Evolutionary conservation across 2,888 invertebrate species (phyloP).

Genomic region (Brachypalpus laphriformis): DNA sequence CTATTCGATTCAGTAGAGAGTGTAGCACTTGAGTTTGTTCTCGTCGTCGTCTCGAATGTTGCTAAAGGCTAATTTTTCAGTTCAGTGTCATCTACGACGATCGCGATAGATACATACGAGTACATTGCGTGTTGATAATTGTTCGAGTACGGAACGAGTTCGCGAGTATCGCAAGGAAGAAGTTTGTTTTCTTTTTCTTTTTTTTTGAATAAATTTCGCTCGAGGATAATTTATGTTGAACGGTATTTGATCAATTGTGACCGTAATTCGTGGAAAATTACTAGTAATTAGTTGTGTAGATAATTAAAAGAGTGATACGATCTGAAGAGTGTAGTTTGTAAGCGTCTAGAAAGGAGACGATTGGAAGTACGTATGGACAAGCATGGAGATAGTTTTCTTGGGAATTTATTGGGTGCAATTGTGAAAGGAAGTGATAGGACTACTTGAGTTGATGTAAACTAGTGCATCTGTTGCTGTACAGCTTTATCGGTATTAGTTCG

Average conservation of each 20-base stretch:
- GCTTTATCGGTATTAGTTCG: no score
- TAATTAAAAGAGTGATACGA: constrained; percentile 16
- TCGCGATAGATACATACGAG: constrained; percentile 38
- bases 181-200: not conserved
- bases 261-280: constrained; percentile 62
- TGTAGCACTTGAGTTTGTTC: constrained; percentile 37
- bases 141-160: constrained; percentile 52
- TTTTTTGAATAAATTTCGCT: constrained; percentile 39
- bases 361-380: constrained; percentile 22
- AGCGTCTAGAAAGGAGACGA: constrained; percentile 11
- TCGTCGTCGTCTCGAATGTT: constrained; percentile 21
- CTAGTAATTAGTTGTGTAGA: constrained; percentile 53
- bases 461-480: no score
- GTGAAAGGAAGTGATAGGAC: not conserved
- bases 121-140: constrained; percentile 71
- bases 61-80: constrained; percentile 43
- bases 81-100: constrained; percentile 58
- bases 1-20: constrained; percentile 49
- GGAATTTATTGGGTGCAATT: constrained; percentile 44
- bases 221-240: constrained; percentile 61
- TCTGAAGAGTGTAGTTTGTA: constrained; percentile 3
- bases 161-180: constrained; percentile 15
- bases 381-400: not conserved
- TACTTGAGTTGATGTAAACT: not conserved
- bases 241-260: constrained; percentile 71